Evolutionary conservation across 2,888 invertebrate genomes (phyloP), one percentile per base, ranked within the genome.

Genomic region (Sphaerophoria taeniata): DNA sequence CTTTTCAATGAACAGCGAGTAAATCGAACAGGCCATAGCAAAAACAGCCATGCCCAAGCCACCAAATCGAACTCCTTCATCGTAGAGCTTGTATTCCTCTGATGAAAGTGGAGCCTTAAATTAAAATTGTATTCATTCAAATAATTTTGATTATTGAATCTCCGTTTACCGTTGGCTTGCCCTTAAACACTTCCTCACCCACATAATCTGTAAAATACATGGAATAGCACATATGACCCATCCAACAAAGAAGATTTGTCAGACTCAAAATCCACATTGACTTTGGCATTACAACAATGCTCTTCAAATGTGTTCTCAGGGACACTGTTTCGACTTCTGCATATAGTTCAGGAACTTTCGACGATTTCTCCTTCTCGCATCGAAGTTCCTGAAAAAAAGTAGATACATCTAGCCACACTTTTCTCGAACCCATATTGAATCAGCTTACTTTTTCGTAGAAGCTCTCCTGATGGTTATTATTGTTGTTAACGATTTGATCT

Each of bases 171-270:
- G 89, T 89, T n/a, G 94, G 94, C 89, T 94, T 92, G 0, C 94
- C 94, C 5, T 91, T 90, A 88, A 93, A 94, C 2, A 94, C 94
- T 0, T 93, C 93, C 89, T 95, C 94, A 0, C 94, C 95, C 0
- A 95, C 95, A 89, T 94, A 95, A 90, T 95, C 94, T 0, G 95
- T 95, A 89, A 95, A 95, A 89, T 94, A 95, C 6, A 95, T 90
- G 0, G 94, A 94, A 88, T 95, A 95, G 88, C 94, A 94, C n/a
- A 95, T 93, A 78, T 95, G 93, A 0, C 94, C 93, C 94, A 94
- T 95, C 95, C 95, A 95, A 88, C 94, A 94, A 87, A 95, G 93
- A 0, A 94, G 92, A 90, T 95, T 94, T 3, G 94, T 94, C 34
- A 94, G 82, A 72, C 94, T 94, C 71, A 95, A 90, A 79, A 94